A percentile compares a stretch with the other conserved stretches of the same genome.
These are phyloP conservation scores for Enteromius argenteus DNA, from an alignment of 2,797 vertebrate species.

Conservation along the genomic window DNA sequence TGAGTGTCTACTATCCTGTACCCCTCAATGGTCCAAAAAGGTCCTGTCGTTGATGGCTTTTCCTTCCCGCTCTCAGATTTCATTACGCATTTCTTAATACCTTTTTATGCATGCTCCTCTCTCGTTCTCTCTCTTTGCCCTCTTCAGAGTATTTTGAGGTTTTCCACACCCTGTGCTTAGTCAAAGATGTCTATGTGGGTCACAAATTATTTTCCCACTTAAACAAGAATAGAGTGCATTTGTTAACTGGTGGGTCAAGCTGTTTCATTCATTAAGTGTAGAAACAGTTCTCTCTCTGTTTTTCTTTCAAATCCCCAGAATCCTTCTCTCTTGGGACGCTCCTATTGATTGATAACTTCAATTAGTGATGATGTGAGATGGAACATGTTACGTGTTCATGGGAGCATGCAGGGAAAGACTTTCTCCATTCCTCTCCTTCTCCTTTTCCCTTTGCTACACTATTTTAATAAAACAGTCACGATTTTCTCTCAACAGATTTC, in stretches of 20 bases:
- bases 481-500: neutral
- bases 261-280: conserved; percentile 58
- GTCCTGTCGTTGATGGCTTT: conserved; percentile 48
- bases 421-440: neutral
- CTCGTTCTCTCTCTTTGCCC: neutral
- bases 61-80: conserved; percentile 47
- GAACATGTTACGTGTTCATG: conserved; percentile 58
- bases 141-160: conserved; percentile 26
- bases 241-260: conserved; percentile 43
- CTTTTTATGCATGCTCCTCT: conserved; percentile 32
- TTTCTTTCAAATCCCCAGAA: conserved; percentile 43
- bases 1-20: conserved; percentile 58
- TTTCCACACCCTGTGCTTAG: conserved; percentile 20
- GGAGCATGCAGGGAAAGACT: conserved; percentile 18
- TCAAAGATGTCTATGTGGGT: conserved; percentile 44
- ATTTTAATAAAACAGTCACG: neutral
- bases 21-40: conserved; percentile 18
- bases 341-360: conserved; percentile 79
- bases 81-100: conserved; percentile 39
- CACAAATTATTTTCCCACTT: conserved; percentile 49
- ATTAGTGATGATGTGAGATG: conserved; percentile 71
- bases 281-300: conserved; percentile 59
- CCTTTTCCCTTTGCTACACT: neutral
- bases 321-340: conserved; percentile 63
- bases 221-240: conserved; percentile 50